A percentile compares a stretch with the other conserved stretches of the same genome.
Conservation (phyloP, 1,140 invertebrate species). For the Achatina immaculata region DNA sequence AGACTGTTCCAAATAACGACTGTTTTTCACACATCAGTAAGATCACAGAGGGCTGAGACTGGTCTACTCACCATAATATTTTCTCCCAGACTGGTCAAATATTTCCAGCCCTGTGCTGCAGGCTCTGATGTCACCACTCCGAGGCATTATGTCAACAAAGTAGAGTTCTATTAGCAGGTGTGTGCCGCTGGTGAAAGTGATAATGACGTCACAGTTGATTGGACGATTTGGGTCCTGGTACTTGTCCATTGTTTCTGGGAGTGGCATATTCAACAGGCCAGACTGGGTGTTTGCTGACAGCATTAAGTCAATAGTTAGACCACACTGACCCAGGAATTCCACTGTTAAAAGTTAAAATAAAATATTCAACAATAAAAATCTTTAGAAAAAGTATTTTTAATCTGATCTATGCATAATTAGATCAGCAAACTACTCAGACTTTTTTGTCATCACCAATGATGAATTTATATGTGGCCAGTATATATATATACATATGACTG, state of each 20-base stretch:
- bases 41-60: no score
- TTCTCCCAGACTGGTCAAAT: conserved; percentile 20
- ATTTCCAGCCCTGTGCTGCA: conserved; percentile 27
- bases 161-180: conserved; percentile 31
- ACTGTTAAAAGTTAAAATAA: not conserved
- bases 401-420: no score
- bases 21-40: no score
- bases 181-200: conserved; percentile 28
- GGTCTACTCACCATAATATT: conserved; percentile 21
- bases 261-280: conserved; percentile 4
- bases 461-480: no score
- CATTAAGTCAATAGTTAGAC: conserved; percentile 16
- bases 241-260: not conserved
- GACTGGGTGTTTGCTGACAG: not conserved
- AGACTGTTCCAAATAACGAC: no score
- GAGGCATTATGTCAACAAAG: conserved; percentile 31
- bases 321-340: conserved; percentile 18
- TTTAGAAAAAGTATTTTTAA: not conserved
- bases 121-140: not conserved
- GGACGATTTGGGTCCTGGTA: conserved; percentile 11
- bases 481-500: no score
- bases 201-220: conserved; percentile 22
- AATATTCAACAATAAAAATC: not conserved
- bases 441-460: no score
- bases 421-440: not conserved